Evolutionary conservation across 2,888 invertebrate species (phyloP).

Genomic region (Aplocera efformata): DNA sequence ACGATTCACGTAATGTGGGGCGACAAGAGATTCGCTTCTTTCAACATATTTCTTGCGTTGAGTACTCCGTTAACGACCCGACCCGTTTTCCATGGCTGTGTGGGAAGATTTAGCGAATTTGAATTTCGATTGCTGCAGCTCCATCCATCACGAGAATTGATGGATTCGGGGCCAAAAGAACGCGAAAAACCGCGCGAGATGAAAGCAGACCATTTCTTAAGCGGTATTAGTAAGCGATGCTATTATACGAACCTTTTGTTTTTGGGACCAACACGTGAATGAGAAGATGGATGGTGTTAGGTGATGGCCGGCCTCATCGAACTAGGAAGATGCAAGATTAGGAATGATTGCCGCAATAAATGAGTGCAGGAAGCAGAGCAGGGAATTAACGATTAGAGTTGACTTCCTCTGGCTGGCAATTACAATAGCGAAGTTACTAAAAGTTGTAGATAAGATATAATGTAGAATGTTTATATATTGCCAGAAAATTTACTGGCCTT

Average conservation of each 20-base stretch:
- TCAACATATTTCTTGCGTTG: not conserved
- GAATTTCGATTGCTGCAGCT: slow-evolving; percentile 75
- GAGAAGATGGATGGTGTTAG: slow-evolving; percentile 28
- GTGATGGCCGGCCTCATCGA: slow-evolving; percentile 4
- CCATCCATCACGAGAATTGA: slow-evolving; percentile 79
- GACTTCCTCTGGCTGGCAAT: too few species aligned
- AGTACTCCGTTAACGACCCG: slow-evolving; percentile 71
- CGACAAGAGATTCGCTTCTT: too few species aligned
- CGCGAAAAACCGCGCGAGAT: slow-evolving; percentile 60
- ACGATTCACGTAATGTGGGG: too few species aligned
- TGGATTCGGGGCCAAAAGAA: slow-evolving; percentile 77
- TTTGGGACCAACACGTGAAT: slow-evolving; percentile 33
- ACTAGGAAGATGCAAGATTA: slow-evolving; percentile 1
- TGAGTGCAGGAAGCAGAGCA: too few species aligned
- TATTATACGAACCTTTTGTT: slow-evolving; percentile 56
- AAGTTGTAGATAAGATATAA: too few species aligned
- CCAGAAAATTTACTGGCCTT: too few species aligned
- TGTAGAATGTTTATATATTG: too few species aligned
- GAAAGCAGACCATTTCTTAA: slow-evolving; percentile 68
- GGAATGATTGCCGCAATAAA: too few species aligned
- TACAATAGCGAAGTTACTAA: too few species aligned
- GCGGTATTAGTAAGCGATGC: slow-evolving; percentile 68
- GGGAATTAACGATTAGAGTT: too few species aligned
- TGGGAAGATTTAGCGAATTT: slow-evolving; percentile 81
- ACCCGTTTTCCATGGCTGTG: slow-evolving; percentile 70